A percentile compares a stretch with the other conserved stretches of the same genome.
Evolutionary conservation across 1,140 invertebrate genomes (phyloP).

Genomic region (Anoplophora glabripennis): DNA sequence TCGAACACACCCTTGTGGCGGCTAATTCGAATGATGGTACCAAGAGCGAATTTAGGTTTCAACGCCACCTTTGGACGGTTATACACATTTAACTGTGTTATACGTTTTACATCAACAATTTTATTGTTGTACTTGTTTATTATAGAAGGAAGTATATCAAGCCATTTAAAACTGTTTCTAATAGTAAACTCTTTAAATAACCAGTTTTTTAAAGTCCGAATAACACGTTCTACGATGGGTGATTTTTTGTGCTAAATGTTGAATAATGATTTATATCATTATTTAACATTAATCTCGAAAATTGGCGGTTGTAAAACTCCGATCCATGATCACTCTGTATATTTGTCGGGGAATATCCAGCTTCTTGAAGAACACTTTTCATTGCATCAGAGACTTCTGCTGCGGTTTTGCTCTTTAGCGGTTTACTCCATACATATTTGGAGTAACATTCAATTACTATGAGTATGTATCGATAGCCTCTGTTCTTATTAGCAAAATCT

Average conservation of each 20-base stretch:
- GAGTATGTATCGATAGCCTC: conserved; percentile 37
- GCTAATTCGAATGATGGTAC: conserved; percentile 46
- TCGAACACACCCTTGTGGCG: conserved; percentile 47
- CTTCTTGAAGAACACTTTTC: conserved; percentile 27
- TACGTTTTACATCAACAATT: conserved; percentile 28
- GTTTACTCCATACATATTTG: conserved; percentile 38
- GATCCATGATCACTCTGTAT: conserved; percentile 43
- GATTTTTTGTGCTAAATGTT: conserved; percentile 47
- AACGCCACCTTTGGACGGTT: conserved; percentile 23
- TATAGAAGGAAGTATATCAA: conserved; percentile 38
- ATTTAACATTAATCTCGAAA: conserved; percentile 37
- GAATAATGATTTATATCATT: conserved; percentile 45
- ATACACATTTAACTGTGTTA: conserved; percentile 24
- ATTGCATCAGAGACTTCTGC: conserved; percentile 34
- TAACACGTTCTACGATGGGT: conserved; percentile 48
- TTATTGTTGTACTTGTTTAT: conserved; percentile 42
- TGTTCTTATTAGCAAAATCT: conserved; percentile 32
- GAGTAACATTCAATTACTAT: conserved; percentile 43
- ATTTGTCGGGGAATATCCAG: conserved; percentile 19
- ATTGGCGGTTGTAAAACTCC: conserved; percentile 42
- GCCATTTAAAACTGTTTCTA: conserved; percentile 39
- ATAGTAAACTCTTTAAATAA: conserved; percentile 47
- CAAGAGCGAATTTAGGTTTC: conserved; percentile 34
- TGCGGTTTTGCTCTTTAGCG: conserved; percentile 41
- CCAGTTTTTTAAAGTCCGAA: conserved; percentile 47